phyloP scores from a whole-genome alignment of 2,113 vertebrate genomes.

The Cephalopterus ornatus region DNA sequence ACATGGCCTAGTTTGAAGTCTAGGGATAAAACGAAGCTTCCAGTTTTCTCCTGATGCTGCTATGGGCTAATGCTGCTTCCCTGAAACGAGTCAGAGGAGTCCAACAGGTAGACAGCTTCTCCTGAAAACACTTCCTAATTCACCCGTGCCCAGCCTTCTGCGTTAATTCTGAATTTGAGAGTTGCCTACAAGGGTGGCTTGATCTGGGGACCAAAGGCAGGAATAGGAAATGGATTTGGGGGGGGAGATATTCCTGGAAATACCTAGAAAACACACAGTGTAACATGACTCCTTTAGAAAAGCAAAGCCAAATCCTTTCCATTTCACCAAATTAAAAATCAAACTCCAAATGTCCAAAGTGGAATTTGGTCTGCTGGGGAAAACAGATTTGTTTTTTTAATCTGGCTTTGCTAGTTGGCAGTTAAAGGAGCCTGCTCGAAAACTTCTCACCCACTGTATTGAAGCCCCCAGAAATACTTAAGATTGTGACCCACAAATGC shows the following conservation, averaged over 20 bases:
- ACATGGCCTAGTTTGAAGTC: constrained; percentile 42
- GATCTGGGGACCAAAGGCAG: background rate
- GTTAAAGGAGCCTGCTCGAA: background rate
- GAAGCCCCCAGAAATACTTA: background rate
- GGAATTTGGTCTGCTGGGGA: background rate
- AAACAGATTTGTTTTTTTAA: background rate
- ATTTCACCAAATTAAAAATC: background rate
- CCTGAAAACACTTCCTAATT: background rate
- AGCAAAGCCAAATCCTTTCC: background rate
- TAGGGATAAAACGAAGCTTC: constrained; percentile 21
- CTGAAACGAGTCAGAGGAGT: background rate
- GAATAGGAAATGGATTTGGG: background rate
- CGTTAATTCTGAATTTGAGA: background rate
- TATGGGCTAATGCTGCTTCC: background rate
- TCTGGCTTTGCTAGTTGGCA: background rate
- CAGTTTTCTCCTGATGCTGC: constrained; percentile 54
- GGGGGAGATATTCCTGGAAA: background rate
- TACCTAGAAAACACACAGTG: background rate
- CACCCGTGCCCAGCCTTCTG: background rate
- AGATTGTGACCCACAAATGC: background rate
- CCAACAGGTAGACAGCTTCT: background rate
- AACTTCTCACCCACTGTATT: background rate
- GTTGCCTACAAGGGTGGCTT: background rate
- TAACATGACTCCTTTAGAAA: background rate
- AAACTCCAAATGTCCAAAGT: background rate